Conservation (phyloP, 2,888 invertebrate species). For the Ommatoiulus sabulosus region DNA sequence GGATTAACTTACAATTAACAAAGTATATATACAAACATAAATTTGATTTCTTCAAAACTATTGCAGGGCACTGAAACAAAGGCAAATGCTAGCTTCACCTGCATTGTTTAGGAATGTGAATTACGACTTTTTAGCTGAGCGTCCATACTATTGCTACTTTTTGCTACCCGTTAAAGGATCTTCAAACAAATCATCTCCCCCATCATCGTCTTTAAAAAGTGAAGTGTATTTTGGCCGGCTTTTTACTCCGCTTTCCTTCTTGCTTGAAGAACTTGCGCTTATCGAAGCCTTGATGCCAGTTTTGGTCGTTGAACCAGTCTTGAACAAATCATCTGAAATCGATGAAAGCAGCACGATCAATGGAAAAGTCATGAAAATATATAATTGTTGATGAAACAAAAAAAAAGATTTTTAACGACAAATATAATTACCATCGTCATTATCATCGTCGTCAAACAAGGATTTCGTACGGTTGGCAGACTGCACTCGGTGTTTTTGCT, state of each 20-base stretch:
- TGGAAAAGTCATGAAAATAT: not conserved
- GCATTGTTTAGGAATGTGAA: constrained; percentile 41
- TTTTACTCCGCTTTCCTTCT: constrained; percentile 14
- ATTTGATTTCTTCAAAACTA: not conserved
- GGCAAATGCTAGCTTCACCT: constrained; percentile 21
- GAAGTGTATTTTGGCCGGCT: constrained; percentile 29
- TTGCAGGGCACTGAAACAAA: constrained; percentile 46
- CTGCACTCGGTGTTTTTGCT: constrained; percentile 5
- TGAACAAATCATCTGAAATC: constrained; percentile 52
- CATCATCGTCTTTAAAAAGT: constrained; percentile 22
- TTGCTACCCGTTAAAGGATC: constrained; percentile 52
- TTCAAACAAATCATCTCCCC: constrained; percentile 48
- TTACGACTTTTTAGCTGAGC: constrained; percentile 5
- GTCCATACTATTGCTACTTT: constrained; percentile 7
- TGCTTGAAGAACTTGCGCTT: not conserved
- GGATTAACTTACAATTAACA: not conserved
- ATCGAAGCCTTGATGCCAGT: not conserved
- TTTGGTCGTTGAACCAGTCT: constrained; percentile 5
- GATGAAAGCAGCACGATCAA: not conserved
- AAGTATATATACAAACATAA: constrained; percentile 29
- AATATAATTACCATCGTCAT: constrained; percentile 47
- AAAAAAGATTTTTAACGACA: not conserved
- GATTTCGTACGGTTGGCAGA: constrained; percentile 35
- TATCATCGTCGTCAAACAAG: constrained; percentile 54
- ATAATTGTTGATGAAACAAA: too few species aligned